phyloP scores from a whole-genome alignment of 1,140 invertebrate genomes.

The Trachelipus rathkii region DNA sequence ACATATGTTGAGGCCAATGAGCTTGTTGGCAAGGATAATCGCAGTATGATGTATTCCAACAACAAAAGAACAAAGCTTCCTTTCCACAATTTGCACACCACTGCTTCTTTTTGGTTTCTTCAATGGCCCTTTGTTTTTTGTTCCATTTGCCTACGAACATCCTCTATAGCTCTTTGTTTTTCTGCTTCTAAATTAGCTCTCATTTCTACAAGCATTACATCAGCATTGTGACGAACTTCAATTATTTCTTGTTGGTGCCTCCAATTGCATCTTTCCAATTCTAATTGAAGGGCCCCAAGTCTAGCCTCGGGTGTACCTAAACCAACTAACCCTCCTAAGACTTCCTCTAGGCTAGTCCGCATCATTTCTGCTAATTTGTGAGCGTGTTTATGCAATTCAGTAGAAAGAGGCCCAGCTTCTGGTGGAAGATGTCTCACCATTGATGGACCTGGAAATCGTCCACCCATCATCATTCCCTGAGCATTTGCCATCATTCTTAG shows the following conservation, averaged over 20 bases:
- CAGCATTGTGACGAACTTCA: slow-evolving; percentile 45
- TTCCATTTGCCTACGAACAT: slow-evolving; percentile 60
- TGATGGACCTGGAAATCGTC: not conserved
- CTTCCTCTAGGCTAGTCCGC: slow-evolving; percentile 58
- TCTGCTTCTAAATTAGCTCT: slow-evolving; percentile 63
- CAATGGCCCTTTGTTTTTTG: slow-evolving; percentile 63
- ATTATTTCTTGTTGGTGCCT: slow-evolving; percentile 58
- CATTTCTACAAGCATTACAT: slow-evolving; percentile 60
- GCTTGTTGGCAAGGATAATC: slow-evolving; percentile 70
- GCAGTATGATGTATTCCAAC: slow-evolving; percentile 92
- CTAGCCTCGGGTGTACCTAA: slow-evolving; percentile 55
- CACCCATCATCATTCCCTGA: not conserved
- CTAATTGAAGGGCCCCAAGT: slow-evolving; percentile 58
- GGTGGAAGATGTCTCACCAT: slow-evolving; percentile 45
- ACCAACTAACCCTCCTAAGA: slow-evolving; percentile 55
- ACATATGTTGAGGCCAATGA: slow-evolving; percentile 57
- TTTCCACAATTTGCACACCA: slow-evolving; percentile 83
- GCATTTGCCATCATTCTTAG: slow-evolving; percentile 16
- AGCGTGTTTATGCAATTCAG: slow-evolving; percentile 49
- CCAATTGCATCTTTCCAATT: slow-evolving; percentile 64
- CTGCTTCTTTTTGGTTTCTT: slow-evolving; percentile 73
- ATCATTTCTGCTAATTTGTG: slow-evolving; percentile 56
- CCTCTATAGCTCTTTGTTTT: slow-evolving; percentile 53
- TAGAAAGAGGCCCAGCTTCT: slow-evolving; percentile 54
- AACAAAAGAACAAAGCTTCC: slow-evolving; percentile 86